Percentiles rank a stretch among this genome's conserved stretches.
phyloP scores from a whole-genome alignment of 2,797 vertebrate genomes.

The Huso huso region DNA sequence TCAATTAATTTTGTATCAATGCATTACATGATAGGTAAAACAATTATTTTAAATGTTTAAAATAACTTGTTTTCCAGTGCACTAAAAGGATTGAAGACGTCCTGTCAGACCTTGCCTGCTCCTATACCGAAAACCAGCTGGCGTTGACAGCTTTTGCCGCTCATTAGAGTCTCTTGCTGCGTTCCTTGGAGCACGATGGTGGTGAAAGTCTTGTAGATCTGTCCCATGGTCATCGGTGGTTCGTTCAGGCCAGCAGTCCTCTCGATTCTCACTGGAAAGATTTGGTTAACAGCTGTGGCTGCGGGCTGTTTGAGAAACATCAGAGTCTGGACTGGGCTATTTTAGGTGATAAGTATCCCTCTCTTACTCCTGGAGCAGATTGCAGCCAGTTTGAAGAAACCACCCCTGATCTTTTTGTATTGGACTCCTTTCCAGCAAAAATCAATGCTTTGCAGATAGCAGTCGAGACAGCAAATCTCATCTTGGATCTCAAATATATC shows the following conservation, averaged over 20 bases:
- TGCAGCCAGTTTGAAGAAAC: constrained; percentile 12
- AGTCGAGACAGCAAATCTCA: constrained; percentile 79
- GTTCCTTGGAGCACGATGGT: constrained; percentile 62
- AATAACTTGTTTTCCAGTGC: constrained; percentile 43
- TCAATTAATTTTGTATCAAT: too few species aligned
- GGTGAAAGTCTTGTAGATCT: constrained; percentile 62
- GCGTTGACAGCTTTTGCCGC: constrained; percentile 64
- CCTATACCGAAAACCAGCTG: constrained; percentile 58
- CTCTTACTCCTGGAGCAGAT: constrained; percentile 36
- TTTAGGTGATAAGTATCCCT: constrained; percentile 40
- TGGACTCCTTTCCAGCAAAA: constrained; percentile 87
- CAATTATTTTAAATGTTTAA: too few species aligned
- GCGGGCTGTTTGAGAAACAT: constrained; percentile 53
- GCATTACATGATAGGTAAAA: too few species aligned
- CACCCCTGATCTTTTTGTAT: constrained; percentile 30
- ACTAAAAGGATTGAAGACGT: constrained; percentile 29
- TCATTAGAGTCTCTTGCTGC: constrained; percentile 67
- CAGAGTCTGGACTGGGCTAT: constrained; percentile 56
- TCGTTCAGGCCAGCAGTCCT: constrained; percentile 42
- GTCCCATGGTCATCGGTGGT: constrained; percentile 76
- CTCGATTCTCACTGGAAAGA: constrained; percentile 38
- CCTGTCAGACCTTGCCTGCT: constrained; percentile 48
- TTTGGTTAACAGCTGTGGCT: constrained; percentile 61
- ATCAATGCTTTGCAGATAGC: constrained; percentile 77
- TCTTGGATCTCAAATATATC: constrained; percentile 73